These are phyloP conservation scores for Anthopleura sola DNA, from an alignment of 64 coral and sea anemone species.

Conservation along the genomic window DNA sequence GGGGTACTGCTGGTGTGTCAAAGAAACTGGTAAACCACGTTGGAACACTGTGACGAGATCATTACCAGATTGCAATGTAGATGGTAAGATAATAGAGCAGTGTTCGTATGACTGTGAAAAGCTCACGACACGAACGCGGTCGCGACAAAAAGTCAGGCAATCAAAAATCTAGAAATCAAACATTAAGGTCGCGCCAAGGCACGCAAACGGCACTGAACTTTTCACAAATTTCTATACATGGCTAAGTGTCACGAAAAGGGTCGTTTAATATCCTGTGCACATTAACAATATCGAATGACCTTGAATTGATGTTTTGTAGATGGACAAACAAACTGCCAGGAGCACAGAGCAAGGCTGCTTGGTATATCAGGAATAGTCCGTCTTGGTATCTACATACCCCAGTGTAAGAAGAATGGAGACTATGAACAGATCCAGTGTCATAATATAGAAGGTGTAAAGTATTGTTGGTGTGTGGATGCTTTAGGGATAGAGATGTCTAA, in stretches of 20 bases:
- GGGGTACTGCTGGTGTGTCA: conserved; percentile 78
- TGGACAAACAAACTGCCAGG: conserved; percentile 15
- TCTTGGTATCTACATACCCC: conserved; percentile 25
- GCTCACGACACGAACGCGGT: too few species aligned
- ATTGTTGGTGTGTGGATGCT: conserved; percentile 76
- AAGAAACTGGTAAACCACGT: conserved; percentile 31
- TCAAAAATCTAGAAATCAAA: too few species aligned
- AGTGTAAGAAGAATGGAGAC: conserved; percentile 58
- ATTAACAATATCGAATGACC: neutral
- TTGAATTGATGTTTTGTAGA: neutral
- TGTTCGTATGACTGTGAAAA: too few species aligned
- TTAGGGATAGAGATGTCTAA: conserved; percentile 38
- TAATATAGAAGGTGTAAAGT: neutral
- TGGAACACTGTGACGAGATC: conserved; percentile 32
- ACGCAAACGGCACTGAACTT: too few species aligned
- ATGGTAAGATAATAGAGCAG: neutral
- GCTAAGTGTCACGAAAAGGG: too few species aligned
- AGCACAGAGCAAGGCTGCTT: conserved; percentile 37
- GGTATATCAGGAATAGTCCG: conserved; percentile 24
- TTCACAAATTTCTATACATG: too few species aligned
- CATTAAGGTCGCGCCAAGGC: too few species aligned
- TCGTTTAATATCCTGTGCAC: too few species aligned
- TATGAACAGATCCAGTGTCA: conserved; percentile 71
- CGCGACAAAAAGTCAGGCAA: too few species aligned
- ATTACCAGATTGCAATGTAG: conserved; percentile 34